Evolutionary conservation across 2,888 invertebrate species (phyloP), one percentile per base, ranked within the genome.

Genomic region (Clostera curtula): DNA sequence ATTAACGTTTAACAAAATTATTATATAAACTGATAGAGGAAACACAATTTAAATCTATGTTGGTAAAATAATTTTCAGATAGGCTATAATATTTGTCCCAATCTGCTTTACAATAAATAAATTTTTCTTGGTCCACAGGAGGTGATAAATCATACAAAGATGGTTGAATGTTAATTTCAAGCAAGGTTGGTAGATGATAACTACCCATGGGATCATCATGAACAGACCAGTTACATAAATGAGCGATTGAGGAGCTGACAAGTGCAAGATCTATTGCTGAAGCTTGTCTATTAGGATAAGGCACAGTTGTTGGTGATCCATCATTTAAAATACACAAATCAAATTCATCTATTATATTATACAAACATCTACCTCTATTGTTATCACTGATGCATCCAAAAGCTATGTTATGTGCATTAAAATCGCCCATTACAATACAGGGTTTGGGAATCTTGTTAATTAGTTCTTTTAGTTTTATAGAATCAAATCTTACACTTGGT

Each of bases 151-250:
- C 6, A 15, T 15, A 15, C 6, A 6, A 15, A 4, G 15, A 15
- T 15, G 15, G 15, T 15, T 15, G 15, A 15, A 15, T 6, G 6
- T 15, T 15, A 5, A 27, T 12, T 4, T 22, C 20, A 12, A 15
- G 24, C 6, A 36, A 28, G n/a, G 35, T 37, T 14, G 40, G 31
- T 14, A 28, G 36, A 21, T 41, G 33, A 24, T 32, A 32, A 18
- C 38, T 36, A 7, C 35, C 30, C 26, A 34, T 31, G n/a, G 27
- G 9, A 21, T 40, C 31, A 21, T 34, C 27, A 20, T 27, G 18
- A 3, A 31, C 35, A 13, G 5, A 16, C 34, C 34, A 36, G 2
- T 29, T 14, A 23, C 34, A 31, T 10, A 22, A 13, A 15, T 26
- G 24, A 5, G 23, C 14, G 14, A 8, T 13, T n/a, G 14, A 10